Percentiles rank a stretch among this genome's conserved stretches.
Conservation (phyloP, 2,797 vertebrate species). For the Falco biarmicus region DNA sequence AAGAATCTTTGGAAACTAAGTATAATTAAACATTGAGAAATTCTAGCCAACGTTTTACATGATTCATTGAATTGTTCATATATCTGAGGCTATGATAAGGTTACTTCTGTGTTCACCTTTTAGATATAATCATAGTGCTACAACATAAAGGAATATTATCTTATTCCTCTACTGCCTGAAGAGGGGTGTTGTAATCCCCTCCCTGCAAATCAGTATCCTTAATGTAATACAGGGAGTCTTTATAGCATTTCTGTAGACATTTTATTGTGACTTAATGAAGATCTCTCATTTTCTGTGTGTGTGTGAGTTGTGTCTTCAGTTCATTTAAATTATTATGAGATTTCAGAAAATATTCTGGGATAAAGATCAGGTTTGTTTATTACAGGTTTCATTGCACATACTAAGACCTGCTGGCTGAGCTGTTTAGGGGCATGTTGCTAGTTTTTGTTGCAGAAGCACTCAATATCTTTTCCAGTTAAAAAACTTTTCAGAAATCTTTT, state of each 20-base stretch:
- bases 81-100: neutral
- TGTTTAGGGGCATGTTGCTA: neutral
- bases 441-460: neutral
- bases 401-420: neutral
- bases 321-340: neutral
- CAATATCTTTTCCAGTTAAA: neutral
- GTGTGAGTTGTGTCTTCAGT: neutral
- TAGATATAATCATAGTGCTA: neutral
- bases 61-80: neutral
- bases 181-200: neutral
- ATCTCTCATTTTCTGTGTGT: neutral
- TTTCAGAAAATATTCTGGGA: neutral
- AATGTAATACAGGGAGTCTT: neutral
- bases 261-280: neutral
- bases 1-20: neutral
- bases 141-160: neutral
- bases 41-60: neutral
- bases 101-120: neutral
- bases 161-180: neutral
- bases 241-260: neutral
- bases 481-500: neutral
- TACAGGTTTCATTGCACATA: slow-evolving; percentile 11
- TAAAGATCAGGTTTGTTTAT: slow-evolving; percentile 37
- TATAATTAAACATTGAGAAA: neutral
- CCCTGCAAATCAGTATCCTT: neutral